Percentiles rank a stretch among this genome's conserved stretches.
Conservation (phyloP, 2,797 vertebrate species). For the Pangasius krempfi region DNA sequence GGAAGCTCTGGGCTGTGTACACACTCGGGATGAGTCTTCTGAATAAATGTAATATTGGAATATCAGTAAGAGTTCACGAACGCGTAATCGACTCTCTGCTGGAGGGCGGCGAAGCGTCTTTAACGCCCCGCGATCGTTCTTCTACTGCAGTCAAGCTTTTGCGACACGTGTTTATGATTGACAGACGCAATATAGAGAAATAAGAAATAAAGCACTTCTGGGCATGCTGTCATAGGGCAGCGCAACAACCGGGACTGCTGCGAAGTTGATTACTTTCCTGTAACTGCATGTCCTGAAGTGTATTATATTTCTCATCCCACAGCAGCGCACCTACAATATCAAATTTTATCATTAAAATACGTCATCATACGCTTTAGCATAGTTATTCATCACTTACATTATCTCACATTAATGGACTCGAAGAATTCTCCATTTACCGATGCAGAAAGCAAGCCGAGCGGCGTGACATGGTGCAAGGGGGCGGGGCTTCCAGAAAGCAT, state of each 20-base stretch:
- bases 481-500: not conserved
- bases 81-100: too few species aligned
- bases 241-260: not conserved
- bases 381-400: too few species aligned
- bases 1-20: conserved; percentile 40
- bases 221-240: too few species aligned
- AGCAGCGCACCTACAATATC: too few species aligned
- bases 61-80: not conserved
- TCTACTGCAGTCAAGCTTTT: too few species aligned
- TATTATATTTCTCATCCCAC: too few species aligned
- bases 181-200: not conserved
- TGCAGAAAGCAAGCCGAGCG: not conserved
- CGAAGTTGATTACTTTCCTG: not conserved
- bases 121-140: not conserved
- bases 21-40: conserved; percentile 1
- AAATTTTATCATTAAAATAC: too few species aligned
- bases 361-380: too few species aligned
- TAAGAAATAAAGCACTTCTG: too few species aligned
- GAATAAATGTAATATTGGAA: not conserved
- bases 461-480: not conserved
- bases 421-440: not conserved
- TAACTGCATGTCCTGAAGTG: not conserved
- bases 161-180: not conserved
- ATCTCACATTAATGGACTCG: not conserved
- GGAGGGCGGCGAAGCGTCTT: not conserved